These are phyloP conservation scores for Ceratotherium simum DNA, from an alignment of 2,113 vertebrate genomes.

Conservation along the genomic window DNA sequence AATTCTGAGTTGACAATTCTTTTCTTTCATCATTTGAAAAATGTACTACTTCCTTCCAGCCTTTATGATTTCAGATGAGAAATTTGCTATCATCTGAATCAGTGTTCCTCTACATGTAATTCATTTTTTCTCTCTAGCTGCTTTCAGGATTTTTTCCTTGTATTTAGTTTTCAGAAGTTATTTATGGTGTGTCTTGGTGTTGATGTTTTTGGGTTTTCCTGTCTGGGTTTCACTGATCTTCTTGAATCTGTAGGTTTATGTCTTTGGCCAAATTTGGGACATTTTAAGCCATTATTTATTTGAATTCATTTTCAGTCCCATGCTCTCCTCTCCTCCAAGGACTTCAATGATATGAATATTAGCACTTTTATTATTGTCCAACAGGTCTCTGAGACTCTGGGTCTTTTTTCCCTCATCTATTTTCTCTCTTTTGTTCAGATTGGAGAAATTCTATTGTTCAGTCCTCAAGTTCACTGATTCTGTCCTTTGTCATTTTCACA, in stretches of 20 bases:
- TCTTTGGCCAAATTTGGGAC: conserved; percentile 19
- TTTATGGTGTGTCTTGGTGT: conserved; percentile 34
- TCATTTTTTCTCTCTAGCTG: conserved; percentile 32
- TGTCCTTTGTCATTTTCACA: background rate
- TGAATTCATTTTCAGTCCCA: conserved; percentile 42
- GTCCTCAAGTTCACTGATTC: conserved; percentile 26
- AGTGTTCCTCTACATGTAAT: conserved; percentile 39
- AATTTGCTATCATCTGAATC: conserved; percentile 55
- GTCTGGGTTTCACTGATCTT: conserved; percentile 18
- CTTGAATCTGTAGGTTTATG: conserved; percentile 4
- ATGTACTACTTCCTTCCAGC: conserved; percentile 31
- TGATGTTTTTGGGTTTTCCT: conserved; percentile 61
- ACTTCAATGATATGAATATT: background rate
- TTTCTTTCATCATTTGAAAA: conserved; percentile 68
- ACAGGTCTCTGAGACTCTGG: background rate
- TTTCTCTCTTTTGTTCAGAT: background rate
- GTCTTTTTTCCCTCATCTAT: background rate
- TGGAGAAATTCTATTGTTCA: background rate
- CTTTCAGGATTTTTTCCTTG: conserved; percentile 45
- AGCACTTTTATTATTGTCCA: background rate
- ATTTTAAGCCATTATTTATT: conserved; percentile 44
- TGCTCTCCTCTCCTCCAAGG: background rate
- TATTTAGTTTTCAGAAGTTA: conserved; percentile 61
- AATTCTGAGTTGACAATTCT: conserved; percentile 50
- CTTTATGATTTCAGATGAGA: conserved; percentile 61